These are phyloP conservation scores for Bedellia somnulentella DNA, from an alignment of 2,888 invertebrate genomes.

Conservation along the genomic window DNA sequence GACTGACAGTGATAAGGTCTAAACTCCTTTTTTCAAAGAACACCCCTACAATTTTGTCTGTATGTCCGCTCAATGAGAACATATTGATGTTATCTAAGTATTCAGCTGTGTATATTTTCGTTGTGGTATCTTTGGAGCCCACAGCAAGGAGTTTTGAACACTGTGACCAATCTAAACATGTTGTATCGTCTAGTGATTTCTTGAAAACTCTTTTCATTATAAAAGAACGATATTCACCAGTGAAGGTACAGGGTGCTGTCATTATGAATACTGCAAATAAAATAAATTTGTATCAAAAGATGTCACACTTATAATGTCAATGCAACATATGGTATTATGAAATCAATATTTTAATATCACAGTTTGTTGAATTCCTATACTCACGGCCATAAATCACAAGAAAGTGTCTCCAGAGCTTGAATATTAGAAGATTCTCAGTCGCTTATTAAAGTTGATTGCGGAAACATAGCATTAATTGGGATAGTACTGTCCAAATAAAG, in stretches of 20 bases:
- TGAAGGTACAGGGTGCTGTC: slow-evolving; percentile 78
- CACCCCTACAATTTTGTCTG: slow-evolving; percentile 79
- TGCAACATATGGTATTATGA: no score
- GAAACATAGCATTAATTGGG: no score
- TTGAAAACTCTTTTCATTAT: slow-evolving; percentile 80
- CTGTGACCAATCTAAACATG: slow-evolving; percentile 88
- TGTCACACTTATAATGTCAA: slow-evolving; percentile 5
- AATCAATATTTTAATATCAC: no score
- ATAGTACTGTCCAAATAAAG: no score
- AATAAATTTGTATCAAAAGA: not conserved
- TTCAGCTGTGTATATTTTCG: slow-evolving; percentile 77
- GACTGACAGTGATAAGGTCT: slow-evolving; percentile 80
- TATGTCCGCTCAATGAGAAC: slow-evolving; percentile 80
- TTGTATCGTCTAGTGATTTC: slow-evolving; percentile 81
- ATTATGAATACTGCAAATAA: slow-evolving; percentile 74
- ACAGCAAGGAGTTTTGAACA: slow-evolving; percentile 90
- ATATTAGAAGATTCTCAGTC: no score
- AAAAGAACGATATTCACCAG: slow-evolving; percentile 87
- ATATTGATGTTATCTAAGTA: slow-evolving; percentile 75
- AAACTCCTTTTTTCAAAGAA: slow-evolving; percentile 88
- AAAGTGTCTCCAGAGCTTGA: no score
- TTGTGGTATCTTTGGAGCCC: slow-evolving; percentile 88
- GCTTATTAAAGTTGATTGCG: no score
- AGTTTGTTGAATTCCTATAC: no score
- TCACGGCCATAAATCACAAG: no score